These are phyloP conservation scores for Drosophila melanosoma DNA, from an alignment of 2,888 invertebrate species.

Conservation along the genomic window DNA sequence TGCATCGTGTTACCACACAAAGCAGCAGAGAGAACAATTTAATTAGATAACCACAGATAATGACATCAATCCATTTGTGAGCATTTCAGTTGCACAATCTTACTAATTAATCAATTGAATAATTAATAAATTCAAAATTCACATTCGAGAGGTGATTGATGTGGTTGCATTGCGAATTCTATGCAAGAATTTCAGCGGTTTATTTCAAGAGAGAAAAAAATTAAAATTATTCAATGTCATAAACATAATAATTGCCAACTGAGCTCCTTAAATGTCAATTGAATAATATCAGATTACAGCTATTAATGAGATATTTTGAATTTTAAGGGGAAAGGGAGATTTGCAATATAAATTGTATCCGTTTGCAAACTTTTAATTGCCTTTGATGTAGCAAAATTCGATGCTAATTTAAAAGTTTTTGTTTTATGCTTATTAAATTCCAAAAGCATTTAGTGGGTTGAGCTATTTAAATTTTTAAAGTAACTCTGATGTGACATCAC, in stretches of 20 bases:
- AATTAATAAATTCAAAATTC: neutral
- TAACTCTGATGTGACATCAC: conserved; percentile 8
- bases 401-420: conserved; percentile 38
- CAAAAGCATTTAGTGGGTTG: neutral
- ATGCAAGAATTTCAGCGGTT: neutral
- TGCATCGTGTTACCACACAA: neutral
- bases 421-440: conserved; percentile 2
- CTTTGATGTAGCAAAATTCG: conserved; percentile 48
- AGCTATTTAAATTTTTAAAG: conserved; percentile 29
- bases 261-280: neutral
- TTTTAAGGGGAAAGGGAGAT: neutral
- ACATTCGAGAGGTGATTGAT: neutral
- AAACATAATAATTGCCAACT: neutral
- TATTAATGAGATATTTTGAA: neutral
- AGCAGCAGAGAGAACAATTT: neutral
- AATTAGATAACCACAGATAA: neutral
- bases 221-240: neutral
- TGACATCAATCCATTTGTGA: neutral
- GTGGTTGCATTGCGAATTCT: too few species aligned
- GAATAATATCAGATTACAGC: neutral
- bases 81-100: neutral
- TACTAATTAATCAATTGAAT: neutral
- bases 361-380: conserved; percentile 26
- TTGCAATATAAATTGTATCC: conserved; percentile 9
- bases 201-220: neutral